Base-by-base conservation (phyloP, 2,888 invertebrate species). In the Nomada ferruginata region DNA sequence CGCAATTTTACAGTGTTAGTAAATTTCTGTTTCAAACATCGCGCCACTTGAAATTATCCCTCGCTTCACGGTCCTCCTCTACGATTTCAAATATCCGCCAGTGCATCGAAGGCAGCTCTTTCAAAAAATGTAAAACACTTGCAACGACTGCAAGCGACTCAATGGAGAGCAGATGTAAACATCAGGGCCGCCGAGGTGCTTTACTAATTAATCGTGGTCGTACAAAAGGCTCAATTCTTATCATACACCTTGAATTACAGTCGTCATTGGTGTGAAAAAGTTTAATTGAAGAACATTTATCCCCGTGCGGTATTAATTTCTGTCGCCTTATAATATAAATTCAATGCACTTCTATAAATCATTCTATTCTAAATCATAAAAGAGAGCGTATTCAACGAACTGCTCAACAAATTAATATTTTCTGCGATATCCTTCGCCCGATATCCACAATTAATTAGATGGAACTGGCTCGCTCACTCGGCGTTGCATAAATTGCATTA, bases 61-160 rank as follows among this genome's bases (percentile, higher is more conserved):
- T 53, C 18, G n/a, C 53, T 20, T 53, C 53, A n/a, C n/a, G 53
- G 9, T 5, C 1, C 53, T 36, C 50, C 18, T 26, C 18, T n/a
- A n/a, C 29, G 36, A 36, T 36, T 36, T 5, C 7, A 36, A 36
- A 36, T 36, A 7, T 36, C 36, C 36, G 7, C 36, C 36, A 1
- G 36, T 36, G 36, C 26, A 18, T 20, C 9, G 60, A 3, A 36
- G 52, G 42, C 20, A 76, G 50, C 59, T n/a, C 26, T 66, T 66
- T 13, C 23, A 53, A 52, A 77, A 78, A 77, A 79, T 79, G 79
- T 69, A 79, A 79, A 79, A 55, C 79, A 57, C 52, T 23, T 78
- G 77, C 66, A 13, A 13, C 13, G 64, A 36, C 57, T 76, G n/a
- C 36, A 26, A 23, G 15, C 15, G 20, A 47, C n/a, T 42, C 11